phyloP scores from a whole-genome alignment of 2,888 invertebrate genomes.

The Keiferia lycopersicella region DNA sequence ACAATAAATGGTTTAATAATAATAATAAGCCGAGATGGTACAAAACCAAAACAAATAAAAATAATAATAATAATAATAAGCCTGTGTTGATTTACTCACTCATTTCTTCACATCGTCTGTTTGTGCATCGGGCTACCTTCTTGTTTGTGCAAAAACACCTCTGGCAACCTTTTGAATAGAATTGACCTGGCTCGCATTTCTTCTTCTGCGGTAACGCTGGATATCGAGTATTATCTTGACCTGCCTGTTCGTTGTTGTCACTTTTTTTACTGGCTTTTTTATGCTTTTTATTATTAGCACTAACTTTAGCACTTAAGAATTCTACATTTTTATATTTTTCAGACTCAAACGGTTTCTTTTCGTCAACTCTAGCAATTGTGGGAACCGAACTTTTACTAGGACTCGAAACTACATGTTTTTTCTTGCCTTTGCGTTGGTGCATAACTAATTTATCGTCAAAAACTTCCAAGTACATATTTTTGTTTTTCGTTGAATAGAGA shows the following conservation, averaged over 20 bases:
- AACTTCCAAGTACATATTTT: background rate
- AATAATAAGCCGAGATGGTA: too few relatives aligned
- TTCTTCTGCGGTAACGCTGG: slow-evolving; percentile 34
- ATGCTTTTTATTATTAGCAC: background rate
- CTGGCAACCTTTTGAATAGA: slow-evolving; percentile 49
- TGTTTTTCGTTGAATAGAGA: background rate
- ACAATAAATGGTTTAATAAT: too few relatives aligned
- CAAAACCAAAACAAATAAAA: too few relatives aligned
- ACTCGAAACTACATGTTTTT: background rate
- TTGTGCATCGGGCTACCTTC: slow-evolving; percentile 36
- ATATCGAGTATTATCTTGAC: slow-evolving; percentile 3
- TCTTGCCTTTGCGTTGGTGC: background rate
- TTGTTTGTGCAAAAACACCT: slow-evolving; percentile 54
- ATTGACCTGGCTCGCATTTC: slow-evolving; percentile 52
- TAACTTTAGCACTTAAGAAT: background rate
- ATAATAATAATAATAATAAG: too few relatives aligned
- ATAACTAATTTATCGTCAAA: slow-evolving; percentile 25
- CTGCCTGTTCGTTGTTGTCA: background rate
- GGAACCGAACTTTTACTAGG: background rate
- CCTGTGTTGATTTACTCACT: slow-evolving; percentile 15
- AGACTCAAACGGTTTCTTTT: too few relatives aligned
- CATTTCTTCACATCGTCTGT: slow-evolving; percentile 19
- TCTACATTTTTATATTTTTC: background rate
- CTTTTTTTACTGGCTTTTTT: background rate
- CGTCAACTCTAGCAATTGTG: too few relatives aligned